Conservation (phyloP, 2,888 invertebrate genomes). For the Belgica antarctica region DNA sequence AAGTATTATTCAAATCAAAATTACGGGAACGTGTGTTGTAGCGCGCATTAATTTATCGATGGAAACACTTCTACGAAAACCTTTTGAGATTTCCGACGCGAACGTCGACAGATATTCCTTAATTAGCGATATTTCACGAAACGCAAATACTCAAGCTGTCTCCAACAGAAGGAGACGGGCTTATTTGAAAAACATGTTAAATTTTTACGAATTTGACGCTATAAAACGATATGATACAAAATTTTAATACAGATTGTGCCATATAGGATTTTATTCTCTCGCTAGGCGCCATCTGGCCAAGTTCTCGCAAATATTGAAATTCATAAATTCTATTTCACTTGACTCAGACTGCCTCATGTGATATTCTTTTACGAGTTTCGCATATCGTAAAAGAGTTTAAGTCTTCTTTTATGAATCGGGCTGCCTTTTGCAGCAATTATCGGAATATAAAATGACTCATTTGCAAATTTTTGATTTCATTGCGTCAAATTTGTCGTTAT, state of each 20-base stretch:
- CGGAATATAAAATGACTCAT: constrained; percentile 3
- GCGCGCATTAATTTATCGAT: too few species aligned
- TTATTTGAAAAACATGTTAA: neutral
- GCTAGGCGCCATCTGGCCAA: constrained; percentile 19
- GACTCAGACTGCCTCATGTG: constrained; percentile 4
- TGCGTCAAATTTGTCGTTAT: constrained; percentile 1
- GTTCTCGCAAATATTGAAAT: constrained; percentile 8
- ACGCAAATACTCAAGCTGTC: constrained; percentile 2
- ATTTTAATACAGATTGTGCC: too few species aligned
- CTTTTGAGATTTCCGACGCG: too few species aligned
- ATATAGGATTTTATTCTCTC: neutral
- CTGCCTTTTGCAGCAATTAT: neutral
- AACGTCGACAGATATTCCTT: neutral
- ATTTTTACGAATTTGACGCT: neutral
- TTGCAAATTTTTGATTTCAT: neutral
- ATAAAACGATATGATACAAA: constrained; percentile 2
- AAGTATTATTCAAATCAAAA: too few species aligned
- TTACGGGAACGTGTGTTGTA: too few species aligned
- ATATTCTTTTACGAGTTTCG: neutral
- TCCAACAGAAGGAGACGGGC: neutral
- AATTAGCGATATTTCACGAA: neutral
- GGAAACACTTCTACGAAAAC: too few species aligned
- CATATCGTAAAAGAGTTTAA: constrained; percentile 15
- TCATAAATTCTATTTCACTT: constrained; percentile 17
- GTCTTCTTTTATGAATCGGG: neutral